These are phyloP conservation scores for Glyphotaelius pellucidus DNA, from an alignment of 2,888 invertebrate species.

Conservation along the genomic window DNA sequence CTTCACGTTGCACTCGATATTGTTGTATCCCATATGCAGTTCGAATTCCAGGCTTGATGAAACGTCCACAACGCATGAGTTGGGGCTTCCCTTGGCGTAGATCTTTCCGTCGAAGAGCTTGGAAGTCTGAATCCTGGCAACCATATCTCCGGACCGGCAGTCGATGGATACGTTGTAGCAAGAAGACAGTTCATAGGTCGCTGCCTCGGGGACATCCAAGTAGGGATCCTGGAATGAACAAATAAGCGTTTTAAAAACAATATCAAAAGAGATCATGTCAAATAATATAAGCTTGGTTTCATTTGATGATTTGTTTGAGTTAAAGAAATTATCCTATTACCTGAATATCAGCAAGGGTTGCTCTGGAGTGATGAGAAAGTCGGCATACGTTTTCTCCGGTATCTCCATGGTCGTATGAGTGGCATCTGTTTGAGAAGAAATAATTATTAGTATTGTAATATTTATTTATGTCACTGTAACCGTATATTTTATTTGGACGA, in stretches of 20 bases:
- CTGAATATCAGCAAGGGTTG: conserved; percentile 92
- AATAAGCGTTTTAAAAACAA: not conserved
- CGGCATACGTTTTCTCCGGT: conserved; percentile 96
- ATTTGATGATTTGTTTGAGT: not conserved
- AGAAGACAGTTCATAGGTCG: conserved; percentile 93
- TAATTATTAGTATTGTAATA: not conserved
- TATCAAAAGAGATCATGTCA: not conserved
- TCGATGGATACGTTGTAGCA: conserved; percentile 97
- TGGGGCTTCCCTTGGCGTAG: conserved; percentile 95
- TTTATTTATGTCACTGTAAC: not conserved
- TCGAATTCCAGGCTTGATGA: conserved; percentile 93
- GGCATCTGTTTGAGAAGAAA: conserved; percentile 79
- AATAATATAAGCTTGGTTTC: not conserved
- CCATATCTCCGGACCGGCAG: conserved; percentile 95
- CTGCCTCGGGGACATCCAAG: conserved; percentile 92
- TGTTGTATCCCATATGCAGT: conserved; percentile 93
- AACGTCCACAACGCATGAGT: conserved; percentile 93
- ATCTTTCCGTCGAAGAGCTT: conserved; percentile 96
- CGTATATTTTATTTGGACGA: not conserved
- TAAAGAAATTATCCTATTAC: conserved; percentile 72
- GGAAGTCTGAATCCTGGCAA: conserved; percentile 93
- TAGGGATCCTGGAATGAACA: conserved; percentile 84
- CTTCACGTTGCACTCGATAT: conserved; percentile 94
- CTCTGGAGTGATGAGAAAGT: conserved; percentile 92
- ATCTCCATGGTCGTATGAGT: conserved; percentile 95